phyloP scores from a whole-genome alignment of 1,140 invertebrate species.

The Piezodorus guildinii region DNA sequence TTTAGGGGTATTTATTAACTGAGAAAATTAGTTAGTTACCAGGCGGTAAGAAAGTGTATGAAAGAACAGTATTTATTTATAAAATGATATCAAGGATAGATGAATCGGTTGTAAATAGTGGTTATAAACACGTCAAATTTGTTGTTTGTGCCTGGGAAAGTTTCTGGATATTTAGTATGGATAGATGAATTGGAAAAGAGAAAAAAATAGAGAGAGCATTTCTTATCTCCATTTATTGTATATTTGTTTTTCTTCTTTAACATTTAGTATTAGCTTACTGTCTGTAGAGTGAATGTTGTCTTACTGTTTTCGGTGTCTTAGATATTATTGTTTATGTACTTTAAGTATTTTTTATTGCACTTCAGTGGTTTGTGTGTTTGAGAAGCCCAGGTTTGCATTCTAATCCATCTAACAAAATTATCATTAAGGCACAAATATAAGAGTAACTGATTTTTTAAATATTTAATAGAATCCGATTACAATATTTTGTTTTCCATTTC shows the following conservation, averaged over 20 bases:
- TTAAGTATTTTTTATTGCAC: background rate
- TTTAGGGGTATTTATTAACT: slow-evolving; percentile 17
- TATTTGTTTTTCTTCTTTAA: background rate
- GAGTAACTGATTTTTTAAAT: too few species aligned
- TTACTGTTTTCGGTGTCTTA: slow-evolving; percentile 1
- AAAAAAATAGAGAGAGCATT: background rate
- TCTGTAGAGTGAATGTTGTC: background rate
- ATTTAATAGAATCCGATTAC: too few species aligned
- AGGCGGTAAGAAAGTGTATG: slow-evolving; percentile 10
- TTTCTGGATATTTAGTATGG: background rate
- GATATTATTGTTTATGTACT: background rate
- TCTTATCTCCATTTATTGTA: background rate
- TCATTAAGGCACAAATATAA: background rate
- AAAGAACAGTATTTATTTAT: slow-evolving; percentile 10
- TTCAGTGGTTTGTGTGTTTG: background rate
- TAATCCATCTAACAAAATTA: background rate
- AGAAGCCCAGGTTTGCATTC: slow-evolving; percentile 8
- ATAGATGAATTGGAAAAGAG: background rate
- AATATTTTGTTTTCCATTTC: too few species aligned
- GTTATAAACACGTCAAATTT: background rate
- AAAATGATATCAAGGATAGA: background rate
- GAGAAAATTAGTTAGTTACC: slow-evolving; percentile 19
- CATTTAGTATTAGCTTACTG: background rate
- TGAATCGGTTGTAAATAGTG: background rate
- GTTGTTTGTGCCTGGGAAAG: background rate